Base-by-base conservation (phyloP, 2,113 vertebrate genomes). In the Capreolus pygargus region DNA sequence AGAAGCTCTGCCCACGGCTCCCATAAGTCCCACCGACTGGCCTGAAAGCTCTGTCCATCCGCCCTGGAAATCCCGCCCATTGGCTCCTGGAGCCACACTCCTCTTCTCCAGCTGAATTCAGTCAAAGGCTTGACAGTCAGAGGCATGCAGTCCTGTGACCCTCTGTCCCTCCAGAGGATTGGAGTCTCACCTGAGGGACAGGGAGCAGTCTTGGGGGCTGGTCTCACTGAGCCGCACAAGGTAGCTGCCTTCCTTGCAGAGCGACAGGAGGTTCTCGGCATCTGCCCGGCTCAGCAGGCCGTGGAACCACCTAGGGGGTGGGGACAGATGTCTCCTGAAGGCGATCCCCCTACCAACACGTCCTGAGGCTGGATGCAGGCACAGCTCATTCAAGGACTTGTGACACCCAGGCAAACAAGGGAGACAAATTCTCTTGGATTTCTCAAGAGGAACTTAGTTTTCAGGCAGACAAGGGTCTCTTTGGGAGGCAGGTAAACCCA, bases 241-340 rank as follows among this genome's bases (percentile, higher is more conserved):
- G 98, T 99, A 99, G 96, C 99, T 99, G 93, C 99, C 99, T 98
- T 99, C 99, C 15, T 99, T 99, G 98, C 99, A 99, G 97, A 99
- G 99, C 0, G 99, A 99, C 97, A 99, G 98, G 17, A 99, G 99
- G 47, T 98, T 98, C 98, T 99, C 99, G 0, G 99, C 99, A 19
- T 99, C 99, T 0, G 98, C 98, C 15, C 99, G 99, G 89, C 99
- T 99, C 87, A 99, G 98, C 5, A 99, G 97, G 76, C 99, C 99
- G 0, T 99, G 99, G 97, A 99, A 99, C 99, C 99, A 99, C 91
- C 99, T 99, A 0, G 5, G 9, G 0, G 17, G 52, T 1, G 28
- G 58, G 30, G 67, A 15, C 52, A 78, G 83, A 43, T 7, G 89
- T 39, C 54, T 95, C 81, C 47, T 1, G 61, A 76, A 79, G 45